A percentile compares a stretch with the other conserved stretches of the same genome.
Evolutionary conservation across 2,113 vertebrate genomes (phyloP).

Genomic region (Archilochus colubris): DNA sequence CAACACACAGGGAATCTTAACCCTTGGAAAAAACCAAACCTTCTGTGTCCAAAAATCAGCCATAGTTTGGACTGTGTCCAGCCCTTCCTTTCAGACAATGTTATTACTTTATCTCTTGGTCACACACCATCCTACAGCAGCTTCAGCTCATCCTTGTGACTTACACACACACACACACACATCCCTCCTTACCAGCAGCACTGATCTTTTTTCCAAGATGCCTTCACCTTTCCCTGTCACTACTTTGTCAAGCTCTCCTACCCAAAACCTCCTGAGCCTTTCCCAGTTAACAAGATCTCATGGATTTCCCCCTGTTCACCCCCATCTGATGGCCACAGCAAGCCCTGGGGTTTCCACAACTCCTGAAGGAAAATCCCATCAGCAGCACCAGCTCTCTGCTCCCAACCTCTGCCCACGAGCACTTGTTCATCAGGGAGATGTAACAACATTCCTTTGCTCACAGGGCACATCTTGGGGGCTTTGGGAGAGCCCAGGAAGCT

Average conservation of each 20-base stretch:
- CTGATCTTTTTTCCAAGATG: neutral
- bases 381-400: neutral
- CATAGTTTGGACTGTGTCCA: neutral
- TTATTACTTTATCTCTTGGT: neutral
- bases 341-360: neutral
- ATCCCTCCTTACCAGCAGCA: too few species aligned
- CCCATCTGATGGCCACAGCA: neutral
- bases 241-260: neutral
- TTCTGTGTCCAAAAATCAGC: neutral
- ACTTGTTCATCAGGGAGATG: neutral
- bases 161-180: too few species aligned
- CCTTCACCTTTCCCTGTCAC: neutral
- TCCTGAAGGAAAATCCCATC: neutral
- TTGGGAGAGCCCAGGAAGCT: accelerated
- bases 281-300: neutral
- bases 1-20: neutral
- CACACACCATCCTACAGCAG: neutral
- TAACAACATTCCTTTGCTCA: accelerated
- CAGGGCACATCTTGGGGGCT: accelerated
- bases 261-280: neutral
- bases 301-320: neutral
- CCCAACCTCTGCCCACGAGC: neutral
- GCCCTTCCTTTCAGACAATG: neutral
- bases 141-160: neutral
- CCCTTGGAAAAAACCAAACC: neutral